These are phyloP conservation scores for Drosophila bipectinata DNA, from an alignment of 1,140 invertebrate species.

Conservation along the genomic window DNA sequence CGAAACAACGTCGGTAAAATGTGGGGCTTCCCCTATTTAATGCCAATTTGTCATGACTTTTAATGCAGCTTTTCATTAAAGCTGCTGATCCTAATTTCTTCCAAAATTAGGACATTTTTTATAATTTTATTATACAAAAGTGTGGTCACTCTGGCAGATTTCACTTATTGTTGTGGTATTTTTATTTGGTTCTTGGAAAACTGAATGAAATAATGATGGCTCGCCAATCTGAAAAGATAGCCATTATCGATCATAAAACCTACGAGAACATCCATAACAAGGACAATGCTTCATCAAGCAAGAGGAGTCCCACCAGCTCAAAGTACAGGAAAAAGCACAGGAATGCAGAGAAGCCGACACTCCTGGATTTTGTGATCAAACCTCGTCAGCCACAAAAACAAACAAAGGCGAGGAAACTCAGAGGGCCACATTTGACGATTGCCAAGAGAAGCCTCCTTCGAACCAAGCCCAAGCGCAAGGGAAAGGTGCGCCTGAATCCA, in stretches of 20 bases:
- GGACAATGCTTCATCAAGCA: neutral
- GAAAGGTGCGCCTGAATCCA: conserved; percentile 51
- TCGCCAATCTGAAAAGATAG: conserved; percentile 51
- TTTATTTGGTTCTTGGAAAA: neutral
- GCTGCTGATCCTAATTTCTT: no score
- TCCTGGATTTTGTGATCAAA: conserved; percentile 60
- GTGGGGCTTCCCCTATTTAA: neutral
- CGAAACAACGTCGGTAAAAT: no score
- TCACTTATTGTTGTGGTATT: no score
- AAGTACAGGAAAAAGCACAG: conserved; percentile 69
- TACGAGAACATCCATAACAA: conserved; percentile 26
- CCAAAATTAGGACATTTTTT: neutral
- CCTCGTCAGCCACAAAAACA: conserved; percentile 30
- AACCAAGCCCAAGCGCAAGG: conserved; percentile 50
- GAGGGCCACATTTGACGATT: conserved; percentile 19
- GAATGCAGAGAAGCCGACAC: conserved; percentile 23
- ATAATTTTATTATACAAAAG: neutral
- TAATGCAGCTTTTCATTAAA: no score
- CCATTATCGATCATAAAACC: conserved; percentile 44
- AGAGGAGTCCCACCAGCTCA: conserved; percentile 46
- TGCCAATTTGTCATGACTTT: neutral
- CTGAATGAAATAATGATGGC: conserved; percentile 20
- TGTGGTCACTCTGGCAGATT: neutral
- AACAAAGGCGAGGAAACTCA: conserved; percentile 20
- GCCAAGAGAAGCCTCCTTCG: conserved; percentile 2